Conservation (phyloP, 2,797 vertebrate genomes). For the Iguana delicatissima region DNA sequence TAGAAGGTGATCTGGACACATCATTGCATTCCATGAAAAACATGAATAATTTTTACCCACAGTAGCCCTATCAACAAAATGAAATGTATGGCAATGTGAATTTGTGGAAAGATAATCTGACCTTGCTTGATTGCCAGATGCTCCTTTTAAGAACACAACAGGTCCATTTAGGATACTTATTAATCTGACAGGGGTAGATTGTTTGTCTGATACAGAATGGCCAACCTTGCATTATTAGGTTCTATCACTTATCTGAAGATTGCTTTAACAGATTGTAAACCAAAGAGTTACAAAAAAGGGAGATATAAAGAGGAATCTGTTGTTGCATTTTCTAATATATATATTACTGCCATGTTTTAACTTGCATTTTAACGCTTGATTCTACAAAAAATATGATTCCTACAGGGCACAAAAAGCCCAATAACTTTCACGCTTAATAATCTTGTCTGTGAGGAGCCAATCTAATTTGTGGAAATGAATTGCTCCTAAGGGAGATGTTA, state of each 20-base stretch:
- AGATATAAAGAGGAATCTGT: neutral
- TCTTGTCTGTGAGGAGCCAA: slow-evolving; percentile 77
- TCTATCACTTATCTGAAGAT: neutral
- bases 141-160: neutral
- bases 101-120: too few relatives aligned
- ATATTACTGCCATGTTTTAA: slow-evolving; percentile 40
- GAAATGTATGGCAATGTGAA: neutral
- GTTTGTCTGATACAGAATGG: neutral
- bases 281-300: slow-evolving; percentile 3
- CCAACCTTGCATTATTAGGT: neutral
- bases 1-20: neutral
- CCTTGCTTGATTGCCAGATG: too few relatives aligned
- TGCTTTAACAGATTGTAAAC: neutral
- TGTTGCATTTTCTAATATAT: slow-evolving; percentile 27
- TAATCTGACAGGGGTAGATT: neutral
- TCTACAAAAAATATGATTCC: slow-evolving; percentile 8
- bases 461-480: slow-evolving; percentile 81
- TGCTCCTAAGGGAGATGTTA: slow-evolving; percentile 77
- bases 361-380: slow-evolving; percentile 59
- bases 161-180: neutral
- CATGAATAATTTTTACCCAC: neutral
- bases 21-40: neutral
- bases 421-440: slow-evolving; percentile 55
- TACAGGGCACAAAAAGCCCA: too few relatives aligned
- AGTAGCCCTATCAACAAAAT: neutral